Base-by-base conservation (phyloP, 2,888 invertebrate species). In the Xanthia togata region DNA sequence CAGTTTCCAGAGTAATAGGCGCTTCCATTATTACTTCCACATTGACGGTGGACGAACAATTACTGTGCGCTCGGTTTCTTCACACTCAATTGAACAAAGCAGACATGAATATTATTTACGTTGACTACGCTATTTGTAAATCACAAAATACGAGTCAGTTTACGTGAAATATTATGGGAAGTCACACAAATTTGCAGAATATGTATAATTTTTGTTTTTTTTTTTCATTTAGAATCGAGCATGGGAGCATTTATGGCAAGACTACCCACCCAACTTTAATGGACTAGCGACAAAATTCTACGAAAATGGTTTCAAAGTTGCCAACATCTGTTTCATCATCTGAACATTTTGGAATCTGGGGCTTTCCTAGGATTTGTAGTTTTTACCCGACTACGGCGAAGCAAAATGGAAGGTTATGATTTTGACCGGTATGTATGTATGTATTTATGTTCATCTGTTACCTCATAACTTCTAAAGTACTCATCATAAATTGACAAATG, bases 11-110 rank as follows among this genome's bases (percentile, higher is more conserved):
- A 53, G 63, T 60, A 53, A 72, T 72, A 69, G 76, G 75, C 85
- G 79, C 82, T 82, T 82, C 84, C 82, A 88, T 85, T 87, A 85
- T n/a, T n/a, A n/a, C n/a, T n/a, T n/a, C n/a, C n/a, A 81, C 86
- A 87, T 87, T 82, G 86, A 88, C 85, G 83, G 81, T 83, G 76
- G 76, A 62, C 79, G 87, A 88, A 91, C 90, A 89, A 91, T 89
- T 88, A 88, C 78, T 78, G 53, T 67, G 72, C 71, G 82, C 72
- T 81, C 87, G 85, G 77, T 88, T 81, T 87, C 87, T 92, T 91
- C 90, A 92, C 92, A 89, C 89, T 88, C 91, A 91, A 94, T 93
- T 94, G 90, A 90, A 88, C 91, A 90, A 85, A 82, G 89, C 81
- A 88, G 87, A 90, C 84, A 83, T 84, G 81, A 77, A 69, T 78